These are phyloP conservation scores for Crioceris asparagi DNA, from an alignment of 2,888 invertebrate species.

Conservation along the genomic window DNA sequence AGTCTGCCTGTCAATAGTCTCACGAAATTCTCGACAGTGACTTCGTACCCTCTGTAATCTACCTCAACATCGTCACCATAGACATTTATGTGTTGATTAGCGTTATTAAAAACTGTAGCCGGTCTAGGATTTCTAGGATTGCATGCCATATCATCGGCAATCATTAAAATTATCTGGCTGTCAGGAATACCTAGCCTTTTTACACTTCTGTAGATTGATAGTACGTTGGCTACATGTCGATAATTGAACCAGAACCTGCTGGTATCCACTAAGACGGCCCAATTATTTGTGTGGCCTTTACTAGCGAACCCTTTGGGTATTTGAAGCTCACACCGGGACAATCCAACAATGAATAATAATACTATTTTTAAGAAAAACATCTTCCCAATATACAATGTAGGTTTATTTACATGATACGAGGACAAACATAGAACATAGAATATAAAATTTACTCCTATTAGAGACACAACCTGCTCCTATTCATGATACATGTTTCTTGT, in stretches of 20 bases:
- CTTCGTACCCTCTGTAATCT: conserved; percentile 90
- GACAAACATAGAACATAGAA: too few species aligned
- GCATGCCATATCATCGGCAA: conserved; percentile 99
- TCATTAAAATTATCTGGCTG: conserved; percentile 97
- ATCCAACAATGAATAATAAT: too few species aligned
- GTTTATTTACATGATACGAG: too few species aligned
- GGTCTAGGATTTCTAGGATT: conserved; percentile 96
- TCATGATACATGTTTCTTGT: too few species aligned
- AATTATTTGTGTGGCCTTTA: conserved; percentile 99
- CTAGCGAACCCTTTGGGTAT: too few species aligned
- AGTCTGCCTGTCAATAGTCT: conserved; percentile 88
- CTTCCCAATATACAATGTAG: too few species aligned
- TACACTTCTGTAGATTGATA: conserved; percentile 96
- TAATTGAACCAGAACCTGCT: conserved; percentile 99
- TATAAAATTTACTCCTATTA: too few species aligned
- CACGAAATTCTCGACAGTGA: conserved; percentile 98
- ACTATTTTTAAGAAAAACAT: too few species aligned
- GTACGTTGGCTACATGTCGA: conserved; percentile 96
- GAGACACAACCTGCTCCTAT: too few species aligned
- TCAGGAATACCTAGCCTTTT: conserved; percentile 98
- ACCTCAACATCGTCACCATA: conserved; percentile 99
- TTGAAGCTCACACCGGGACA: too few species aligned
- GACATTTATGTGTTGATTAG: conserved; percentile 95
- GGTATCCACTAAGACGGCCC: conserved; percentile 98
- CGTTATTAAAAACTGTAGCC: conserved; percentile 96